Percentiles rank a stretch among this genome's conserved stretches.
Conservation (phyloP, 2,797 vertebrate genomes). For the Sarcophilus harrisii region DNA sequence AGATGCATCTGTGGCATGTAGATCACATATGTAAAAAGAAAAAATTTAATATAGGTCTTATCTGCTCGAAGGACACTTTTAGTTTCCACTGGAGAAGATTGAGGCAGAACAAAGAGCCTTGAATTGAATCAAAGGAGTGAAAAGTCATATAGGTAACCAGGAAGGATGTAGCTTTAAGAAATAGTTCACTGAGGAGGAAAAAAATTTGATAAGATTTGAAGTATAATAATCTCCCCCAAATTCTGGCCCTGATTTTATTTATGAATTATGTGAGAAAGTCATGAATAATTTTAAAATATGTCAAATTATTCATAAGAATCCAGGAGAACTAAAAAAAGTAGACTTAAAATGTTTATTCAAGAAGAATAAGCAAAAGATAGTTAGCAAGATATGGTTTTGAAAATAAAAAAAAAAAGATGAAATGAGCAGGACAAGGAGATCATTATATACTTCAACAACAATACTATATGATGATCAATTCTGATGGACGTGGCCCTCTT, state of each 20-base stretch:
- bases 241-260: neutral
- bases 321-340: neutral
- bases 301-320: neutral
- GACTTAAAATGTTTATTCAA: neutral
- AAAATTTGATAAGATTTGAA: neutral
- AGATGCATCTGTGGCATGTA: neutral
- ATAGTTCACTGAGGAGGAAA: neutral
- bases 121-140: neutral
- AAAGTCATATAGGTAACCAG: neutral
- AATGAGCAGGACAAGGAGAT: neutral
- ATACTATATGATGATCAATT: too few relatives aligned
- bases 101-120: neutral
- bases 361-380: neutral
- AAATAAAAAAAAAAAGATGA: neutral
- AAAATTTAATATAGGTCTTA: neutral
- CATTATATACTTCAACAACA: too few relatives aligned
- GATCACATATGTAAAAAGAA: neutral
- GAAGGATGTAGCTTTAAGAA: neutral
- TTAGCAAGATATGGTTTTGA: neutral
- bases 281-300: neutral
- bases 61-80: neutral
- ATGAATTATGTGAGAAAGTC: neutral
- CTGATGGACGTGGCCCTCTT: too few relatives aligned
- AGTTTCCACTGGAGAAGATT: neutral
- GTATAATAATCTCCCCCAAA: neutral